These are phyloP conservation scores for Gymnobelideus leadbeateri DNA, from an alignment of 2,113 vertebrate genomes.

Conservation along the genomic window DNA sequence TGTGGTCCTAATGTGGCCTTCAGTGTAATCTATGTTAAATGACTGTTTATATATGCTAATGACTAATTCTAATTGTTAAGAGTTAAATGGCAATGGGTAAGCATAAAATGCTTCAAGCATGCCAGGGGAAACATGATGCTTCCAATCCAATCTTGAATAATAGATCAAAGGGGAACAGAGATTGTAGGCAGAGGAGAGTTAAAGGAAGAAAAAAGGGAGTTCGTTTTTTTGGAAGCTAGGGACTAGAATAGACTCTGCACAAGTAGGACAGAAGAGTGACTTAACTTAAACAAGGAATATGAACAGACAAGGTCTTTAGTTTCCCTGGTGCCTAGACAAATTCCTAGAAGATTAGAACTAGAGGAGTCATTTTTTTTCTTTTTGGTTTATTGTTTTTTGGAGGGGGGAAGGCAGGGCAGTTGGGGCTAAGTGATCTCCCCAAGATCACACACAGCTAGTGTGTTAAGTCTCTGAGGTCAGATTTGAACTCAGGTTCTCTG, in stretches of 20 bases:
- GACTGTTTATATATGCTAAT: background rate
- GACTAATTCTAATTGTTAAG: background rate
- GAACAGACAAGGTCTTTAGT: background rate
- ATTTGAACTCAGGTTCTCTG: too few relatives aligned
- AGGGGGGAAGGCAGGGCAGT: too few relatives aligned
- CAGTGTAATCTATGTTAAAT: background rate
- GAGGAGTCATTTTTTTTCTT: background rate
- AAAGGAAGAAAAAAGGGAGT: background rate
- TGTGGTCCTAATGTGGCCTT: background rate
- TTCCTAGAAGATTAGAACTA: background rate
- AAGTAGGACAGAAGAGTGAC: background rate
- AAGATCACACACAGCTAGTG: too few relatives aligned
- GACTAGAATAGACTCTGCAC: constrained; percentile 18
- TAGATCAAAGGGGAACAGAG: background rate
- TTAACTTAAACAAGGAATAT: background rate
- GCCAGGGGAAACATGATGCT: background rate
- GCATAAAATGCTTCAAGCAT: constrained; percentile 2
- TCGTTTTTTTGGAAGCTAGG: background rate
- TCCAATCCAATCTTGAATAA: constrained; percentile 16
- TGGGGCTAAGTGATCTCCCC: too few relatives aligned
- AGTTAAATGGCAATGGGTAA: background rate
- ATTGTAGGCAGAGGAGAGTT: background rate
- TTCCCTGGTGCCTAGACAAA: background rate
- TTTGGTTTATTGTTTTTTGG: too few relatives aligned
- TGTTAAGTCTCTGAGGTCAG: too few relatives aligned